Evolutionary conservation across 2,113 vertebrate genomes (phyloP).

Genomic region (Casuarius casuarius): DNA sequence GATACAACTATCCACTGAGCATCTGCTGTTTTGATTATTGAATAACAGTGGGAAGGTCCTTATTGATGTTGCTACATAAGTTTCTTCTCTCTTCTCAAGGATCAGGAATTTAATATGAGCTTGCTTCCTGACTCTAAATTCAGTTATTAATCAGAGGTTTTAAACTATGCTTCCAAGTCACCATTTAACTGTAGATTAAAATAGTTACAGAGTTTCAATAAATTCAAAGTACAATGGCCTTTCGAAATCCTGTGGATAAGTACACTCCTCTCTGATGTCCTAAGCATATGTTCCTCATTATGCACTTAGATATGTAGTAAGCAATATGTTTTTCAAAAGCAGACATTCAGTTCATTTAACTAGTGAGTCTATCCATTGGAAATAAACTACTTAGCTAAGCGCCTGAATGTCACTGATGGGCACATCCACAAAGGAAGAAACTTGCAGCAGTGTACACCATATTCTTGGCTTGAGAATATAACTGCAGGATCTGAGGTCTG

Average conservation of each 20-base stretch:
- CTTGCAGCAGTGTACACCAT: background rate
- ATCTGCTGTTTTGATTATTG: constrained; percentile 27
- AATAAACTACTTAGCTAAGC: background rate
- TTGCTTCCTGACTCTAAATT: background rate
- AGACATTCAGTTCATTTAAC: background rate
- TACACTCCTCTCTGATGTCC: background rate
- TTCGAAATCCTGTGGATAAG: background rate
- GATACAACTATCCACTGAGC: constrained; percentile 13
- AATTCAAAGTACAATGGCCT: background rate
- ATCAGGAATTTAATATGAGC: background rate
- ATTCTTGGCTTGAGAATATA: background rate
- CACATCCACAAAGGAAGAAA: background rate
- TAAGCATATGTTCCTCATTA: background rate
- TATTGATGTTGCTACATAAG: background rate
- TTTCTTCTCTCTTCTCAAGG: background rate
- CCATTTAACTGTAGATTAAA: background rate
- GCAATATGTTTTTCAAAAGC: background rate
- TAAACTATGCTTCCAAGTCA: background rate
- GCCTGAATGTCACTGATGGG: background rate
- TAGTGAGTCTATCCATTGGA: background rate
- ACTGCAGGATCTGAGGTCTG: background rate
- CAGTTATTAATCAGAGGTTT: background rate
- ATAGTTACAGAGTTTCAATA: background rate
- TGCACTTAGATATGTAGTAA: background rate
- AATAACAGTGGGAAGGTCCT: constrained; percentile 23